phyloP scores from a whole-genome alignment of 2,888 invertebrate species.

The Sarcophaga caerulescens region DNA sequence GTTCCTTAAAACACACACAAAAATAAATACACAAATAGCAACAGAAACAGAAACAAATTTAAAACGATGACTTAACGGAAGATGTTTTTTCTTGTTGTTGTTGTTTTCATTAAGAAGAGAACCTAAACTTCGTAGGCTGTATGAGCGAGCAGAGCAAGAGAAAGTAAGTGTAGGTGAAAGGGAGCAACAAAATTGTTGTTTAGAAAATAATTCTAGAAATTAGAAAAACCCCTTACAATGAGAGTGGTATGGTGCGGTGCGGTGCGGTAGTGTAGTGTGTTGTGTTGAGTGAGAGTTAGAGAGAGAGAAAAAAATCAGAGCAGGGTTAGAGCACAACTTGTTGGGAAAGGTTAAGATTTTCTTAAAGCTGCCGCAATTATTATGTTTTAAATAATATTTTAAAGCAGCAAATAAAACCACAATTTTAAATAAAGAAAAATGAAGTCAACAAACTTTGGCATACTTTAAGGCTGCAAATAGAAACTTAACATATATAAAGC shows the following conservation, averaged over 20 bases:
- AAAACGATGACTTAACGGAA: conserved; percentile 41
- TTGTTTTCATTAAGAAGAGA: not conserved
- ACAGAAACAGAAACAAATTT: conserved; percentile 3
- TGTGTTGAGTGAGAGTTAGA: not conserved
- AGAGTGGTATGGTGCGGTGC: not conserved
- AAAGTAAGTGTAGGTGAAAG: conserved; percentile 46
- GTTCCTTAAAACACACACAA: not conserved
- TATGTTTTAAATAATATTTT: conserved; percentile 43
- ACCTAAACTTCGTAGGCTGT: conserved; percentile 16
- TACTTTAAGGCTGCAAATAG: conserved; percentile 45
- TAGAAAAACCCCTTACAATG: conserved; percentile 34
- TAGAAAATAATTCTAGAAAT: conserved; percentile 59
- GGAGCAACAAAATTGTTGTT: conserved; percentile 52
- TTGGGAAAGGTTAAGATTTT: conserved; percentile 65
- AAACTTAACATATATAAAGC: not conserved
- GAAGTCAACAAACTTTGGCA: conserved; percentile 63
- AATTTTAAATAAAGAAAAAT: conserved; percentile 1
- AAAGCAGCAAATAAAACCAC: conserved; percentile 29
- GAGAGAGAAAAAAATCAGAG: conserved; percentile 20
- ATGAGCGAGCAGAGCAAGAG: conserved; percentile 1
- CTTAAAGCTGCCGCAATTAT: conserved; percentile 3
- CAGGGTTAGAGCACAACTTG: conserved; percentile 53
- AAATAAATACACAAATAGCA: conserved; percentile 18
- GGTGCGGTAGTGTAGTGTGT: conserved; percentile 38
- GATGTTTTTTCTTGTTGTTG: not conserved